Percentiles rank a stretch among this genome's conserved stretches.
Conservation (phyloP, 2,113 vertebrate genomes). For the Terrapene triunguis region DNA sequence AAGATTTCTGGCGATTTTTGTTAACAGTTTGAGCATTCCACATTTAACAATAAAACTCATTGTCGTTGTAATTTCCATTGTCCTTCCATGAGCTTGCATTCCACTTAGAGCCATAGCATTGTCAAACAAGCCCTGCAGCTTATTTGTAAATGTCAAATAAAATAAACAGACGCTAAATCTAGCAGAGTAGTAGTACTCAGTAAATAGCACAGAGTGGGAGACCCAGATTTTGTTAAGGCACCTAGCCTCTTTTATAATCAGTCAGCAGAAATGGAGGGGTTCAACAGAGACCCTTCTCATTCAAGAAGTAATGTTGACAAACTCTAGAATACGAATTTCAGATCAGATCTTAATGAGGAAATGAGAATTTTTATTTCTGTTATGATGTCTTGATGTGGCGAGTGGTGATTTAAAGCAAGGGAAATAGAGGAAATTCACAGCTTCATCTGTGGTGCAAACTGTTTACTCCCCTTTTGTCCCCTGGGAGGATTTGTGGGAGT, state of each 20-base stretch:
- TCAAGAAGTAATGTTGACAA: background rate
- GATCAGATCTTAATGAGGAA: background rate
- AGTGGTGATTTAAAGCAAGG: background rate
- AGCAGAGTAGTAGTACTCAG: background rate
- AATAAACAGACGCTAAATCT: background rate
- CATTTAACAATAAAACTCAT: background rate
- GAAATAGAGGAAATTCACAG: background rate
- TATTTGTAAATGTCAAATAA: background rate
- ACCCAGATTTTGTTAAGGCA: background rate
- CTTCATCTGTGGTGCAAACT: background rate
- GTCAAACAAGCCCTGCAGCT: background rate
- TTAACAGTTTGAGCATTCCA: background rate
- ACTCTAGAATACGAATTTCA: background rate
- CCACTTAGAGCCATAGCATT: background rate
- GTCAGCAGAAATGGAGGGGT: background rate
- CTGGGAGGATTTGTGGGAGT: background rate
- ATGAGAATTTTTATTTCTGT: background rate
- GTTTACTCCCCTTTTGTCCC: background rate
- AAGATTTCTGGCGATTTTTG: background rate
- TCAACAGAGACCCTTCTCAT: background rate
- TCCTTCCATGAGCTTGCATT: background rate
- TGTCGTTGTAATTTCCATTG: background rate
- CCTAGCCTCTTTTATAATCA: background rate
- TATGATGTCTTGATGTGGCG: background rate
- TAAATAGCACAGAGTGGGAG: background rate